Evolutionary conservation across 2,888 invertebrate species (phyloP), one percentile per base, ranked within the genome.

Genomic region (Mechanitis mazaeus): DNA sequence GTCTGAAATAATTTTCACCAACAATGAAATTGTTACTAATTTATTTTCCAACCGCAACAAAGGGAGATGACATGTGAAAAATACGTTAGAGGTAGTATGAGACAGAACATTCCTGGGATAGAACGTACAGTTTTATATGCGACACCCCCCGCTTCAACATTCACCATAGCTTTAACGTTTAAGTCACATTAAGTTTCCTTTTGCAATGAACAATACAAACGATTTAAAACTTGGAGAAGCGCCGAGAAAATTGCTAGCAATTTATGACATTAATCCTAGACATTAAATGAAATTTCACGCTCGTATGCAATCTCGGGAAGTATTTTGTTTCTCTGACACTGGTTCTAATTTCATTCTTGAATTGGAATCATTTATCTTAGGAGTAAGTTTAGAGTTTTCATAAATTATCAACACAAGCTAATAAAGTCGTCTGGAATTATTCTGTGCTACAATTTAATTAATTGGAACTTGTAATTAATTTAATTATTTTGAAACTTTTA

Each of bases 21-120:
- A 88, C 87, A 90, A 84, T 88, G 87, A 86, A 87, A 89, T 87
- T 86, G 89, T 89, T 85, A 87, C 86, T 89, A 88, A 90, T 90
- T 89, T 88, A 86, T 90, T 88, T 85, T 78, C 80, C 84, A 76
- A 85, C 88, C 87, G 75, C 87, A 87, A 88, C 89, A 90, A 89
- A 88, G 89, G 85, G 87, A 83, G 83, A 86, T 85, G 88, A 88
- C 89, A 83, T 87, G 79, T 88, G 89, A 90, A 89, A 90, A 89
- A 89, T 88, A 82, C 81, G 79, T 35, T 35, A 20, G 45, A 61
- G 46, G 46, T 35, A 33, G 45, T 45, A 57, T 50, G 50, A 50
- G 50, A 50, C 50, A 50, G n/a, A 50, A 50, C 50, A 50, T 50
- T 50, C 50, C 50, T 50, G 50, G 81, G 79, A 81, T 79, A 84